A percentile compares a stretch with the other conserved stretches of the same genome.
Evolutionary conservation across 2,888 invertebrate genomes (phyloP).

Genomic region (Hartigia nigra): DNA sequence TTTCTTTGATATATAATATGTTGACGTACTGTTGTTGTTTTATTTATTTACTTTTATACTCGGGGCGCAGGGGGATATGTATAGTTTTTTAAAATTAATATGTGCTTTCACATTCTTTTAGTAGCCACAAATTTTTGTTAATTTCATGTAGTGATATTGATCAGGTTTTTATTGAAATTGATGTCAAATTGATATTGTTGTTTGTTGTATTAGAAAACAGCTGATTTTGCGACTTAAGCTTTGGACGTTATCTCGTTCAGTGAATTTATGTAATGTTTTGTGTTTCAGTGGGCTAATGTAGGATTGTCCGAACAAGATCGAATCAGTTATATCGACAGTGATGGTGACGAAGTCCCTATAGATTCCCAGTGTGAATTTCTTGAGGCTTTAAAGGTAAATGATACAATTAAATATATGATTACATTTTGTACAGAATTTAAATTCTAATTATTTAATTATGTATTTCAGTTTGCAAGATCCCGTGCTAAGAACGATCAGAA

Average conservation of each 20-base stretch:
- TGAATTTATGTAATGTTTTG: neutral
- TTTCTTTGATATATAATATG: neutral
- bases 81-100: neutral
- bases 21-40: neutral
- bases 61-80: neutral
- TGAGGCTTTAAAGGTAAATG: constrained; percentile 58
- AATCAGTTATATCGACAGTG: constrained; percentile 64
- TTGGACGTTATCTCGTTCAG: neutral
- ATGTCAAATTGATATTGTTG: neutral
- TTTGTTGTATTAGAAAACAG: neutral
- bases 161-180: neutral
- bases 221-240: neutral
- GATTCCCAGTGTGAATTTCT: constrained; percentile 65
- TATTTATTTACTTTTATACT: neutral
- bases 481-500: constrained; percentile 15
- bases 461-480: constrained; percentile 15
- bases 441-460: neutral
- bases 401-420: neutral
- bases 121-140: neutral
- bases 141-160: neutral
- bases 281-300: constrained; percentile 5
- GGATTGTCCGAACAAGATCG: constrained; percentile 54
- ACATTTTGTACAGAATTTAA: neutral
- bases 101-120: neutral
- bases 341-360: constrained; percentile 64